Conservation (phyloP, 2,888 invertebrate species). For the Erynnis tages region DNA sequence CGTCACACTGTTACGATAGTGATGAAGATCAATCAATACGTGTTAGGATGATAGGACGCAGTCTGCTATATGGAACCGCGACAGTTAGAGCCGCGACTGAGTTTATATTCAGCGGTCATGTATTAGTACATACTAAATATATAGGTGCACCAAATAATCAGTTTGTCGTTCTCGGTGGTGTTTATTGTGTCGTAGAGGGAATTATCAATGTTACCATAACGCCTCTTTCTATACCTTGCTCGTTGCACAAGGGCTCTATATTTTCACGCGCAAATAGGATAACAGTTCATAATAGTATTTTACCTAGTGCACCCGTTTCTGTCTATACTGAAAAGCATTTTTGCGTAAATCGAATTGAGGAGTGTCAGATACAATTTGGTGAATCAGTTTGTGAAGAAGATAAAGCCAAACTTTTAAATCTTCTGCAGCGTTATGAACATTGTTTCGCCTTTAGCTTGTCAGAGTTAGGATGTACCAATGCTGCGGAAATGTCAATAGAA, state of each 20-base stretch:
- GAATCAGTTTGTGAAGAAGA: no score
- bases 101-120: background rate
- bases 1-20: background rate
- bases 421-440: background rate
- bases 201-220: background rate
- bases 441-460: no score
- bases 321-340: no score
- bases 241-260: background rate
- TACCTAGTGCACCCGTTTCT: no score
- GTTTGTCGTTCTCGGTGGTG: background rate
- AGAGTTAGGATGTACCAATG: no score
- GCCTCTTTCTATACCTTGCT: background rate
- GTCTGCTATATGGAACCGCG: background rate
- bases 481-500: no score
- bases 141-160: background rate
- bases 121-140: background rate
- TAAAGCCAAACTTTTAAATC: background rate
- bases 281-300: no score
- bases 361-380: no score
- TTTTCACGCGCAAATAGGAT: background rate
- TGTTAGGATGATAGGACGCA: background rate
- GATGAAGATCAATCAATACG: background rate
- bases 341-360: background rate
- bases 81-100: background rate
- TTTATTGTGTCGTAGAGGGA: background rate